Evolutionary conservation across 2,113 vertebrate species (phyloP).

Genomic region (Ranitomeya imitator): DNA sequence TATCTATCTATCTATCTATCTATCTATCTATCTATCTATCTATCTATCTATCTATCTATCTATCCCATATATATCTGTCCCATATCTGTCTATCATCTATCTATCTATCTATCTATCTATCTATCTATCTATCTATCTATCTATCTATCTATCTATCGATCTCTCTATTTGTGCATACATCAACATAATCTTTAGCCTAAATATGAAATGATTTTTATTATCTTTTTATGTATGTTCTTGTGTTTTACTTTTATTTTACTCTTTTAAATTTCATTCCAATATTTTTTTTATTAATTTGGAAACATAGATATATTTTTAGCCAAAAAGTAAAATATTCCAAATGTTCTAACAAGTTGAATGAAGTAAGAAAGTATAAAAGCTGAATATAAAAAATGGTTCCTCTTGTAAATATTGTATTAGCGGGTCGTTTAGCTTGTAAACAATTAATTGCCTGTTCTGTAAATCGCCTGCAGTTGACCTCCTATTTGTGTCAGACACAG

Average conservation of each 20-base stretch:
- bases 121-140: constrained; percentile 15
- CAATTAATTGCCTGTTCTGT: constrained; percentile 8
- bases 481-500: constrained; percentile 62
- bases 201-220: background rate
- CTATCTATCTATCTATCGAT: background rate
- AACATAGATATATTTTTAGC: no score
- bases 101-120: constrained; percentile 13
- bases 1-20: constrained; percentile 14
- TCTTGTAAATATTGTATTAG: no score
- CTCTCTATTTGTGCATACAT: background rate
- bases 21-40: constrained; percentile 14
- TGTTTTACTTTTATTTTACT: no score
- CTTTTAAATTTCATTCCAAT: no score
- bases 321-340: background rate
- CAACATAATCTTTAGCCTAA: background rate
- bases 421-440: background rate
- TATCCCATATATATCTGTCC: background rate
- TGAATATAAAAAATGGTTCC: background rate
- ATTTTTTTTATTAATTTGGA: no score
- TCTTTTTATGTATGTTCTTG: background rate
- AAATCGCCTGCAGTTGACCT: constrained; percentile 54
- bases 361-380: background rate
- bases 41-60: constrained; percentile 11
- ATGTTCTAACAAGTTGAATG: background rate
- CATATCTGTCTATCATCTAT: constrained; percentile 13